phyloP scores from a whole-genome alignment of 2,797 vertebrate genomes.

The Knipowitschia caucasica region DNA sequence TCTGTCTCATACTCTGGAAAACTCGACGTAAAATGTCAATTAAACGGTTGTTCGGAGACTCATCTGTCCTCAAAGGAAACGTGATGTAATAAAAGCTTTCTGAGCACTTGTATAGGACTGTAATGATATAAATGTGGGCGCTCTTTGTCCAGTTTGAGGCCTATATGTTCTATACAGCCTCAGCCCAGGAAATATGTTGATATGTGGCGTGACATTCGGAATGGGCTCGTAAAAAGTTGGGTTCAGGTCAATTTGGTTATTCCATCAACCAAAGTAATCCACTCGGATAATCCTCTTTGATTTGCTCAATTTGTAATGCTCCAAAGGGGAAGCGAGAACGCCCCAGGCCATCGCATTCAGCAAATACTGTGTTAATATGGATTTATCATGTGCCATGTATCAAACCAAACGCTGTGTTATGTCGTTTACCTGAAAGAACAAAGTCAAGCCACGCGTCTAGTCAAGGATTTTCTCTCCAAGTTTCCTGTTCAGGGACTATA shows the following conservation, averaged over 20 bases:
- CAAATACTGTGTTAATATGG: neutral
- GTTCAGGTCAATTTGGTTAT: constrained; percentile 4
- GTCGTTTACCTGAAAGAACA: neutral
- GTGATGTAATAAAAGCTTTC: neutral
- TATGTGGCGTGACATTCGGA: neutral
- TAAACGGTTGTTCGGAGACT: neutral
- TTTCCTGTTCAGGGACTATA: neutral
- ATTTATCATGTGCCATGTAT: too few species aligned
- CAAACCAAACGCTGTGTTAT: neutral
- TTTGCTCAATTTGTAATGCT: neutral
- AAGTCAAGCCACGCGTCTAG: neutral
- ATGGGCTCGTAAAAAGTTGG: neutral
- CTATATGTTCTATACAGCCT: neutral
- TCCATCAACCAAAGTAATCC: constrained; percentile 1
- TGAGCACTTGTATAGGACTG: neutral
- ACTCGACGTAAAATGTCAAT: constrained; percentile 9
- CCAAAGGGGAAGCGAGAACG: neutral
- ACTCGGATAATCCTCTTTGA: neutral
- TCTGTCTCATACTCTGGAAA: constrained; percentile 7
- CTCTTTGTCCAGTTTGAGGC: neutral
- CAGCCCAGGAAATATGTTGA: constrained; percentile 1
- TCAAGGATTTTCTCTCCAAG: neutral
- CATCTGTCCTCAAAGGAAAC: neutral
- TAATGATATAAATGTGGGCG: neutral
- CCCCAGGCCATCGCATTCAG: neutral